Evolutionary conservation across 2,888 invertebrate species (phyloP), one percentile per base, ranked within the genome.

Genomic region (Criorhina ranunculi): DNA sequence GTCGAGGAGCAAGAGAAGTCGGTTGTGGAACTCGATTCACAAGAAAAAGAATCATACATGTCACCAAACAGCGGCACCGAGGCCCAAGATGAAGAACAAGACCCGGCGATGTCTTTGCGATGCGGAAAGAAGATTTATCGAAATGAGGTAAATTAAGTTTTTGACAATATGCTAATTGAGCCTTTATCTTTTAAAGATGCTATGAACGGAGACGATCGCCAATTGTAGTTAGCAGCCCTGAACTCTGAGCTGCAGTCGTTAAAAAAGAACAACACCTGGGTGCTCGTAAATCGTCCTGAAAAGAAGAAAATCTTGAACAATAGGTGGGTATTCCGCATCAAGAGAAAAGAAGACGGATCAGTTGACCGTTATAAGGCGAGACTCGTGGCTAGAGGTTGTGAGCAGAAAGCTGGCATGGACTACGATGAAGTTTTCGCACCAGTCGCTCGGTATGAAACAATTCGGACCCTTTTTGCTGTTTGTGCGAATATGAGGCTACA

Each of bases 141-240:
- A n/a, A n/a, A n/a, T n/a, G n/a, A n/a, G n/a, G n/a, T n/a, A n/a
- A n/a, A n/a, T n/a, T n/a, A n/a, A n/a, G n/a, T n/a, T n/a, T n/a
- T n/a, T n/a, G n/a, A n/a, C n/a, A n/a, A n/a, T n/a, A n/a, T n/a
- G n/a, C 5, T 59, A 3, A 59, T 40, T 35, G 77, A 77, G 19
- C 55, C 73, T 37, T 17, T 33, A 11, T 33, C 44, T 9, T 44
- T 69, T 6, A 55, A 77, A 53, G 67, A 80, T 12, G 86, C 72
- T 8, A 8, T 77, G 29, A 62, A 42, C 5, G 31, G 69, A 3
- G 17, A 53, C 1, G 69, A 73, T 6, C 17, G 51, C 6, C n/a
- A 15, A 0, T 19, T 35, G 0, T 93, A 98, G 49, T 95, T 97
- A 85, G 95, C 95, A 57, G 95, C 97, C 0, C 96, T 98, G 94